Percentiles rank a stretch among this genome's conserved stretches.
phyloP scores from a whole-genome alignment of 2,888 invertebrate genomes.

The Polyploca ridens region DNA sequence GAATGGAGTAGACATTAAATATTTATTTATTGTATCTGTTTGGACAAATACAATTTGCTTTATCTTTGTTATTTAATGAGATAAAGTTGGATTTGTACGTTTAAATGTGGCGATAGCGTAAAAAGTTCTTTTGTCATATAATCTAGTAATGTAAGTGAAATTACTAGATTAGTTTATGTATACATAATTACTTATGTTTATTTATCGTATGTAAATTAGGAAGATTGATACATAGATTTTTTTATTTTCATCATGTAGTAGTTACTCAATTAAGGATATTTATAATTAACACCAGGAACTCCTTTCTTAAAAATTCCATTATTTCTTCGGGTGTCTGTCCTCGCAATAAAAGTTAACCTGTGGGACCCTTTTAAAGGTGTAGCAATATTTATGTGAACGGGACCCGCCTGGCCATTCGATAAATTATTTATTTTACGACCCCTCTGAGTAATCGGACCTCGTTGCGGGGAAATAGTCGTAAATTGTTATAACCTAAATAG shows the following conservation, averaged over 20 bases:
- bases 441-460: constrained; percentile 70
- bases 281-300: not conserved
- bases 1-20: constrained; percentile 5
- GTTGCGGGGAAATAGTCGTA: constrained; percentile 58
- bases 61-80: not conserved
- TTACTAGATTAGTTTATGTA: not conserved
- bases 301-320: not conserved
- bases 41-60: constrained; percentile 6
- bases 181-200: too few relatives aligned
- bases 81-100: not conserved
- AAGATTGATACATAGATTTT: too few relatives aligned
- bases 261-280: not conserved
- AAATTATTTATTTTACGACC: constrained; percentile 78
- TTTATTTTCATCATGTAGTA: too few relatives aligned
- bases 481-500: constrained; percentile 63
- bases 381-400: constrained; percentile 58
- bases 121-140: not conserved
- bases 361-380: constrained; percentile 48
- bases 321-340: constrained; percentile 35
- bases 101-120: not conserved
- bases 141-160: not conserved
- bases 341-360: constrained; percentile 62
- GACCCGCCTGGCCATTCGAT: constrained; percentile 46
- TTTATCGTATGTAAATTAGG: too few relatives aligned
- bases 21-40: constrained; percentile 12